These are phyloP conservation scores for Leptinotarsa juncta DNA, from an alignment of 2,888 invertebrate species.

Conservation along the genomic window DNA sequence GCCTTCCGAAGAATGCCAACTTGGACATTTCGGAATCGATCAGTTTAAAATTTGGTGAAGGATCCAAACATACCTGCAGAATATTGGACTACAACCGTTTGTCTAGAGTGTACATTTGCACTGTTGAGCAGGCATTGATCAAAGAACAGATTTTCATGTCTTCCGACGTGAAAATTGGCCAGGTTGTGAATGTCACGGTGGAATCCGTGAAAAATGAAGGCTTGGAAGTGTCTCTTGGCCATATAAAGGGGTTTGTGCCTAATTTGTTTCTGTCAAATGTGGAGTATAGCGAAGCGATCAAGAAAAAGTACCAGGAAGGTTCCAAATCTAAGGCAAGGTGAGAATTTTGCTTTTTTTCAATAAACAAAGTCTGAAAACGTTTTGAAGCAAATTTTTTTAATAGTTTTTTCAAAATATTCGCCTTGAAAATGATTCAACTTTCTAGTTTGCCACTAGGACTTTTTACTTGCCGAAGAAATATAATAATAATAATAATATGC, in stretches of 20 bases:
- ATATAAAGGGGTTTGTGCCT: slow-evolving; percentile 71
- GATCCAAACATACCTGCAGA: slow-evolving; percentile 67
- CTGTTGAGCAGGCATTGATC: slow-evolving; percentile 71
- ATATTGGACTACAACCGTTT: slow-evolving; percentile 75
- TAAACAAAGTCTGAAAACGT: not conserved
- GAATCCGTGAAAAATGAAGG: slow-evolving; percentile 67
- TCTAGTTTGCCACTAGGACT: too few species aligned
- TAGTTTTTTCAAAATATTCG: too few species aligned
- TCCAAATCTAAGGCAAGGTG: slow-evolving; percentile 70
- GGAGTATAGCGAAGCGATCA: slow-evolving; percentile 61
- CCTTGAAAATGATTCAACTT: too few species aligned
- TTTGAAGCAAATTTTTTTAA: not conserved
- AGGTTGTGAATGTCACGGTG: slow-evolving; percentile 69
- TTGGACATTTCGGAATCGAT: slow-evolving; percentile 65
- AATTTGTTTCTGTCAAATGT: slow-evolving; percentile 70
- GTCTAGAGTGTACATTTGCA: slow-evolving; percentile 76
- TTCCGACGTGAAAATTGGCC: slow-evolving; percentile 67
- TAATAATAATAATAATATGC: too few species aligned
- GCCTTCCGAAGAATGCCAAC: slow-evolving; percentile 49
- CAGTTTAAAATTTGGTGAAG: slow-evolving; percentile 67
- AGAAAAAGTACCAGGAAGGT: slow-evolving; percentile 70
- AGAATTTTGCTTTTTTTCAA: not conserved
- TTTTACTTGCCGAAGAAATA: too few species aligned
- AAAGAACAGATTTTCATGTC: slow-evolving; percentile 70
- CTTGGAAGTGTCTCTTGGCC: slow-evolving; percentile 68